Conservation (phyloP, 2,113 vertebrate genomes). For the Micronycteris hirsuta region DNA sequence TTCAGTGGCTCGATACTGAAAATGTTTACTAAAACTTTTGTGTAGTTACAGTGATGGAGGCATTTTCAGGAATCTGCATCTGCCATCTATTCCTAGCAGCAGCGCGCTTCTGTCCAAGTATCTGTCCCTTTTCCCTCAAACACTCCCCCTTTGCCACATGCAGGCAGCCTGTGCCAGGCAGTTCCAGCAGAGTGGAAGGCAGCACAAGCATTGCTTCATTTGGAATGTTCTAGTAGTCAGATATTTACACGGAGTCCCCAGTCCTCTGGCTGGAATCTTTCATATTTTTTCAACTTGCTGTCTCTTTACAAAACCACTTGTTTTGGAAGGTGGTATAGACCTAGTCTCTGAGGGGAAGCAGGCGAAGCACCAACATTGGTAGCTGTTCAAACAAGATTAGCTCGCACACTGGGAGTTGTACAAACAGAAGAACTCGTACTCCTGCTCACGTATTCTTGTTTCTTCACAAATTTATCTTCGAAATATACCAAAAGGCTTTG, state of each 20-base stretch:
- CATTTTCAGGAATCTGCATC: background rate
- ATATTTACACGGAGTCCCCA: background rate
- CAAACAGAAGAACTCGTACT: constrained; percentile 30
- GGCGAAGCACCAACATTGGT: background rate
- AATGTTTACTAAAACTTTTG: background rate
- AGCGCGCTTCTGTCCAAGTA: background rate
- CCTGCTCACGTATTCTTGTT: background rate
- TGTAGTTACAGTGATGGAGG: background rate
- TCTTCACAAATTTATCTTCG: constrained; percentile 47
- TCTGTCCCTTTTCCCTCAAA: background rate
- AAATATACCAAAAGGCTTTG: background rate
- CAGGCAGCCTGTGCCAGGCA: background rate
- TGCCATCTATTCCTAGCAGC: background rate
- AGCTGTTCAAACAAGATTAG: constrained; percentile 65
- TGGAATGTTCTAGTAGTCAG: constrained; percentile 17
- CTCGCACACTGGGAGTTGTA: background rate
- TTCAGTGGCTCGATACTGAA: background rate
- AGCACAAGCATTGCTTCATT: background rate
- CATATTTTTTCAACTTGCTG: background rate
- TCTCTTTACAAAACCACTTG: background rate
- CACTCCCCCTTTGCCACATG: background rate
- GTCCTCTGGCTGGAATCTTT: background rate
- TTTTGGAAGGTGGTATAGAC: background rate
- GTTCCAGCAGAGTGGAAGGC: background rate
- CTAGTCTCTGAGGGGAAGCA: background rate